phyloP scores from a whole-genome alignment of 2,113 vertebrate genomes.

The Falco punctatus region DNA sequence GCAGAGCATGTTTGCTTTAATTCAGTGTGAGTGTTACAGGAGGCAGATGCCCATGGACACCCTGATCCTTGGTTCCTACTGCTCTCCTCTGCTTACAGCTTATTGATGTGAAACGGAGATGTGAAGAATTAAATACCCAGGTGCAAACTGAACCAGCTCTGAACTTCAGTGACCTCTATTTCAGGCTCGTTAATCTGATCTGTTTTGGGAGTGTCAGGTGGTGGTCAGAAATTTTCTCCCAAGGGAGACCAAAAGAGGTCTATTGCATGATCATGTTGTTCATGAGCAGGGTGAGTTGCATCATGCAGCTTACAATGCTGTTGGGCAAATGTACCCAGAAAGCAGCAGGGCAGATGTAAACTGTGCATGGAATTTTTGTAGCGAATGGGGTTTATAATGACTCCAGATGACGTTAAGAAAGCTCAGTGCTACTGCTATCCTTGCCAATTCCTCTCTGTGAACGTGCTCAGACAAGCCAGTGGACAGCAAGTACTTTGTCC shows the following conservation, averaged over 20 bases:
- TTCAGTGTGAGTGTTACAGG: not conserved
- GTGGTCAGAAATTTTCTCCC: not conserved
- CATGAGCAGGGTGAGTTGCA: not conserved
- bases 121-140: slow-evolving; percentile 25
- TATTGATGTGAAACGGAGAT: not conserved
- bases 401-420: not conserved
- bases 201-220: not conserved
- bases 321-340: not conserved
- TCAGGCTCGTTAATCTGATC: slow-evolving; percentile 22
- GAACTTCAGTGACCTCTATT: slow-evolving; percentile 30
- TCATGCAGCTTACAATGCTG: not conserved
- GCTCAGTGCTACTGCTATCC: not conserved
- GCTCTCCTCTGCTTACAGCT: not conserved
- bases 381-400: not conserved
- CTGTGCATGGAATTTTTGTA: not conserved
- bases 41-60: not conserved
- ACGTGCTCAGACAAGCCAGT: not conserved
- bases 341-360: not conserved
- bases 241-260: not conserved
- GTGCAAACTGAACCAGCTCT: slow-evolving; percentile 12
- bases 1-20: not conserved
- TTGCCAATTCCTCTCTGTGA: not conserved
- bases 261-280: not conserved
- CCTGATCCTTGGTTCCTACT: not conserved
- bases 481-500: not conserved